Base-by-base conservation (phyloP, 2,113 vertebrate species). In the Ageneiosus marmoratus region DNA sequence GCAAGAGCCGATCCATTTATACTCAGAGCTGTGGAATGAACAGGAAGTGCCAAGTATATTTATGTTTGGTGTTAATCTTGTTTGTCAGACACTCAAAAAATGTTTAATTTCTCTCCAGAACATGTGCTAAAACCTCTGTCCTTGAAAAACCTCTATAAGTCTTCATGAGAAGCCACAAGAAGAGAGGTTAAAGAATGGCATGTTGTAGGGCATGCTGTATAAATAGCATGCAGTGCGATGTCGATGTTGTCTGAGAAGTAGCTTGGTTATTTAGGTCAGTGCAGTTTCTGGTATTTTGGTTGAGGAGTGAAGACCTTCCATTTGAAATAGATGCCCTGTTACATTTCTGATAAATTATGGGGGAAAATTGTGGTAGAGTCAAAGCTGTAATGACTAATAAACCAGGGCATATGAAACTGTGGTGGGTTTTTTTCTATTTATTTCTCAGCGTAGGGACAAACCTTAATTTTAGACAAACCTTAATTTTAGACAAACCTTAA, bases 201-300 rank as follows among this genome's bases (percentile, higher is more conserved):
- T 53, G 63, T 32, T 24, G 69, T 78, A 69, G 53, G 46, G 63
- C 80, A 70, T 67, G 67, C 44, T 27, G 55, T 85, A 79, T 83
- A 78, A 80, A 87, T 79, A 87, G 70, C 77, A 67, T 29, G 72
- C 77, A 20, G 72, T 34, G 50, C 32, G 27, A 79, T 41, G 27
- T 9, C n/a, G 7, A 29, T 12, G 24, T 77, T 29, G 44, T 60
- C 27, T 55, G 82, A 48, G 8, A 15, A 46, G 62, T 60, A 80
- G 72, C 51, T 81, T 75, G 70, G 83, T 83, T 63, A 88, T 88
- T 82, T 86, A 75, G 77, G 70, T 87, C 79, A 80, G 46, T 81
- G 77, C 34, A 84, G 81, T 82, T 84, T 73, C 73, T 73, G 81
- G 72, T 53, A 72, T 84, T 75, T 81, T 80, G 72, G 20, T 0